Evolutionary conservation across 2,888 invertebrate species (phyloP).

Genomic region (Macaria notata): DNA sequence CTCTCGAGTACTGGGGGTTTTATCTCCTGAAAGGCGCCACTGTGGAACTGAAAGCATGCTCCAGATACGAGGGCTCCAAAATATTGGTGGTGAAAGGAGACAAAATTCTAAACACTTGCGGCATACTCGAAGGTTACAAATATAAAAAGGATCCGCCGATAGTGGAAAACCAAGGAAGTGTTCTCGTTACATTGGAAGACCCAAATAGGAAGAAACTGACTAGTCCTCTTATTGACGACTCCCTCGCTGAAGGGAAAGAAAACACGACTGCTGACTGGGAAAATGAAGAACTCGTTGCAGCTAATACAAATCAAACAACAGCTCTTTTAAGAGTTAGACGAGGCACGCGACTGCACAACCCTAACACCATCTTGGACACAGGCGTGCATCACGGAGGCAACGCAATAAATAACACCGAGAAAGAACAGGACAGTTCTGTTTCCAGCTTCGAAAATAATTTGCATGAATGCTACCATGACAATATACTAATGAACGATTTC

Average conservation of each 20-base stretch:
- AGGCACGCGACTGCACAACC: conserved; percentile 60
- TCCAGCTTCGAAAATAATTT: conserved; percentile 92
- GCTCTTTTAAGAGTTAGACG: conserved; percentile 49
- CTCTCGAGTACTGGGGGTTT: conserved; percentile 94
- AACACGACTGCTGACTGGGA: conserved; percentile 3
- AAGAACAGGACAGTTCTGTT: conserved; percentile 84
- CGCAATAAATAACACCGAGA: conserved; percentile 80
- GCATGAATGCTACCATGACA: conserved; percentile 88
- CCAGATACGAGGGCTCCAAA: conserved; percentile 89
- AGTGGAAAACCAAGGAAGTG: conserved; percentile 82
- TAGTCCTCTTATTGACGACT: conserved; percentile 21
- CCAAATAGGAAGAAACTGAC: conserved; percentile 38
- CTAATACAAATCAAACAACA: too few species aligned
- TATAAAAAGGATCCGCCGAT: conserved; percentile 84
- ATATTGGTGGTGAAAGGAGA: conserved; percentile 92
- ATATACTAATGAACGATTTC: conserved; percentile 87
- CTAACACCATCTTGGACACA: conserved; percentile 84
- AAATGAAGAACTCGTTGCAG: neutral
- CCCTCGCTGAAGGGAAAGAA: conserved; percentile 15
- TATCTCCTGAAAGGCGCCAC: conserved; percentile 90
- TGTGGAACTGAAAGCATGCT: conserved; percentile 90
- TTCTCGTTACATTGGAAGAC: conserved; percentile 70
- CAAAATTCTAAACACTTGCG: conserved; percentile 89
- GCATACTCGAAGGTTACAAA: conserved; percentile 86
- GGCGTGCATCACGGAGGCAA: conserved; percentile 91